Percentiles rank a stretch among this genome's conserved stretches.
phyloP scores from a whole-genome alignment of 1,140 invertebrate genomes.

The Caenorhabditis tropicalis region DNA sequence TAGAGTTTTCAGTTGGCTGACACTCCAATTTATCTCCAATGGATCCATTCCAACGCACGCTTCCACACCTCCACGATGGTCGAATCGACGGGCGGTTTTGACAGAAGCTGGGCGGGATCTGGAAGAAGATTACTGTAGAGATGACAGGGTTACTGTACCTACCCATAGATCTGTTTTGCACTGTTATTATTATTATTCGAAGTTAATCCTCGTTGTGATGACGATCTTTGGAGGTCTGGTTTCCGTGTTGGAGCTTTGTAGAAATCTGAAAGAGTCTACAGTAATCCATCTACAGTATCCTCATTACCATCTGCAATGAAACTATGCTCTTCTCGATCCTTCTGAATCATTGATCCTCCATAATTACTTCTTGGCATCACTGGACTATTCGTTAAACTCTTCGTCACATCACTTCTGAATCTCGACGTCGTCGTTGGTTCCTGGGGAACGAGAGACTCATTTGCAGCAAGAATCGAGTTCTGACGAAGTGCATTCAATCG shows the following conservation, averaged over 20 bases:
- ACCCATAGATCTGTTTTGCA: background rate
- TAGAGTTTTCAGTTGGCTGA: constrained; percentile 51
- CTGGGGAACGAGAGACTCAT: background rate
- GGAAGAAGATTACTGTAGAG: background rate
- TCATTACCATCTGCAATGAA: background rate
- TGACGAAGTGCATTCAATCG: constrained; percentile 22
- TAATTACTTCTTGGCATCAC: background rate
- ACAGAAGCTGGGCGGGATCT: background rate
- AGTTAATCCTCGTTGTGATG: constrained; percentile 34
- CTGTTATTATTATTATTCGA: background rate
- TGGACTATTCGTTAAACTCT: constrained; percentile 25
- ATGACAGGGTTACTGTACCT: background rate
- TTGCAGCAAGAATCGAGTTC: background rate
- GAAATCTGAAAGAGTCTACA: background rate
- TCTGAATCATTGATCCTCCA: background rate
- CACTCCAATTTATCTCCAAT: constrained; percentile 60
- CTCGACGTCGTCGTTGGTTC: background rate
- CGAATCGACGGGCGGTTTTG: constrained; percentile 8
- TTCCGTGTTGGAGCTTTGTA: background rate
- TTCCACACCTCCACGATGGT: background rate
- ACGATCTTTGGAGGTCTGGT: constrained; percentile 31
- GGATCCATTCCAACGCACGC: constrained; percentile 56
- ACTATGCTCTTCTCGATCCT: background rate
- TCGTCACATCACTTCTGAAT: background rate
- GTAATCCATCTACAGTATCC: background rate